These are phyloP conservation scores for Leucophora obtusa DNA, from an alignment of 2,888 invertebrate species.

Conservation along the genomic window DNA sequence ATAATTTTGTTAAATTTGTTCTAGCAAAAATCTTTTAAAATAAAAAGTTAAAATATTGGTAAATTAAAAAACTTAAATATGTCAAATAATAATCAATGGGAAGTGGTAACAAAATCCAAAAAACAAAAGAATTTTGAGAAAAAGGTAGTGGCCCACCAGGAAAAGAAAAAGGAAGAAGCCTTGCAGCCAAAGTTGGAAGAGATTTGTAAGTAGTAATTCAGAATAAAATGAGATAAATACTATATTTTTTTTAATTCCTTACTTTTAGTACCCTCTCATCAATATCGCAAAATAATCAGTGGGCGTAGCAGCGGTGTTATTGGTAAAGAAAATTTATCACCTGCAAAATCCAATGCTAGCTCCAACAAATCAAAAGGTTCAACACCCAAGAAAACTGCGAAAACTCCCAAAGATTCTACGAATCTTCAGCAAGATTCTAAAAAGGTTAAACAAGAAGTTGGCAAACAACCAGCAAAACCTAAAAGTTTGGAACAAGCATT, in stretches of 20 bases:
- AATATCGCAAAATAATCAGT: conserved; percentile 83
- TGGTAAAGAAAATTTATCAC: conserved; percentile 64
- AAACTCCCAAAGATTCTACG: conserved; percentile 42
- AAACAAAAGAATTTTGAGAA: conserved; percentile 80
- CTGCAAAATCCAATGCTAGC: conserved; percentile 61
- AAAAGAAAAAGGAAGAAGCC: conserved; percentile 78
- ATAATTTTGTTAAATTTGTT: conserved; percentile 10
- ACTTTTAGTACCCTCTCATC: conserved; percentile 84
- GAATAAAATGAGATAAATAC: no score
- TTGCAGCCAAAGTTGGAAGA: conserved; percentile 87
- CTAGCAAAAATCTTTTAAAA: not conserved
- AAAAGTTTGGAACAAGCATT: conserved; percentile 75
- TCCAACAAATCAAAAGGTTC: conserved; percentile 62
- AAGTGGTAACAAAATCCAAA: conserved; percentile 85
- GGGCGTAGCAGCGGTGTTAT: conserved; percentile 48
- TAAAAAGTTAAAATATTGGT: not conserved
- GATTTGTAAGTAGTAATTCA: conserved; percentile 81
- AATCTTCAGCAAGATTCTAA: conserved; percentile 39
- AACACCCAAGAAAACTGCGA: conserved; percentile 48
- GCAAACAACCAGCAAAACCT: conserved; percentile 67
- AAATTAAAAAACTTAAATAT: conserved; percentile 68
- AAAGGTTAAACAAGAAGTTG: conserved; percentile 42
- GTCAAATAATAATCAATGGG: conserved; percentile 82
- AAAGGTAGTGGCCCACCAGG: conserved; percentile 79
- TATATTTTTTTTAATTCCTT: not conserved